Conservation (phyloP, 2,888 invertebrate genomes). For the Pandemis corylana region DNA sequence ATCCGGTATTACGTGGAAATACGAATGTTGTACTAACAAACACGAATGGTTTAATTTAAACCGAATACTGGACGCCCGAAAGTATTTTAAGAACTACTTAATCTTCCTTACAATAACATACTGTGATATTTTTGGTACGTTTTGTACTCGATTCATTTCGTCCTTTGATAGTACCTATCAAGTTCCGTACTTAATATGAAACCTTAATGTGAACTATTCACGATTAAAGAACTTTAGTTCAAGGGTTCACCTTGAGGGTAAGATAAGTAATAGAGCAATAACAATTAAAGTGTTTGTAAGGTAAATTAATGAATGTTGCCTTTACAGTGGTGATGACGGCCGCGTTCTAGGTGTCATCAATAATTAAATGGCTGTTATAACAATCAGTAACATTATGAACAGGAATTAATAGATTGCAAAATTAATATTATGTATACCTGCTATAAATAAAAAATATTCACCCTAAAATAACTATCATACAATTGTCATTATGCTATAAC, state of each 20-base stretch:
- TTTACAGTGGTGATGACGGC: conserved; percentile 6
- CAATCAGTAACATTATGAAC: not conserved
- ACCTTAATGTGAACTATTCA: not conserved
- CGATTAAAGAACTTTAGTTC: conserved; percentile 30
- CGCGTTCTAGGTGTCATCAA: conserved; percentile 13
- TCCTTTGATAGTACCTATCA: conserved; percentile 30
- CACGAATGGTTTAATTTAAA: not conserved
- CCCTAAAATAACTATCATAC: too few relatives aligned
- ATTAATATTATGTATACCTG: too few relatives aligned
- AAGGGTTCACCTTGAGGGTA: conserved; percentile 28
- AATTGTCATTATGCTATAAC: too few relatives aligned
- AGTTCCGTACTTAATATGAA: not conserved
- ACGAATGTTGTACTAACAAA: not conserved
- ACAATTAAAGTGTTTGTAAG: conserved; percentile 16
- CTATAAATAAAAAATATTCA: too few relatives aligned
- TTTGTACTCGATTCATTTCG: conserved; percentile 8
- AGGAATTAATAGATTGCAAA: not conserved
- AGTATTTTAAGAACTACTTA: conserved; percentile 1
- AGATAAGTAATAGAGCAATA: conserved; percentile 27
- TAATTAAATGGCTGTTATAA: conserved; percentile 21
- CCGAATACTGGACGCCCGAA: not conserved
- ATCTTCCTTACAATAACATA: not conserved
- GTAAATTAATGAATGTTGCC: conserved; percentile 2
- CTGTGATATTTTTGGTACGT: not conserved
- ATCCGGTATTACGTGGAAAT: conserved; percentile 7